Conservation (phyloP, 2,797 vertebrate genomes). For the Masticophis lateralis region DNA sequence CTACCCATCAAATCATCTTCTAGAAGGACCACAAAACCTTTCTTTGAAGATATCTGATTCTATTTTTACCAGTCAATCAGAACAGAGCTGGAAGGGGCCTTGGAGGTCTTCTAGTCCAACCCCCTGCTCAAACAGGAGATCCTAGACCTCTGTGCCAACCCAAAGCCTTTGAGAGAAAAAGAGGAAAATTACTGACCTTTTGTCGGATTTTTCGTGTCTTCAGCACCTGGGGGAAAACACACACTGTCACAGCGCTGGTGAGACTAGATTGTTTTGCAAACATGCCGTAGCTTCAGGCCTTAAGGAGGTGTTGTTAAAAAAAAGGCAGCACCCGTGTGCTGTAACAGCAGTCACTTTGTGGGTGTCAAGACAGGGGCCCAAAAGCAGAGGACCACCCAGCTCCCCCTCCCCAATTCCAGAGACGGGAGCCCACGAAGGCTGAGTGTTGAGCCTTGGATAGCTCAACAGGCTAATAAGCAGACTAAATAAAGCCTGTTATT, state of each 20-base stretch:
- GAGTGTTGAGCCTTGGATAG: too few species aligned
- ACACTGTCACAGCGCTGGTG: accelerated
- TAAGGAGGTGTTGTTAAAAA: neutral
- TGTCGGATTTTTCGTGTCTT: neutral
- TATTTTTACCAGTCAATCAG: neutral
- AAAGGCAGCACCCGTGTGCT: neutral
- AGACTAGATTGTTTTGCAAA: neutral
- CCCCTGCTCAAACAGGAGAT: too few species aligned
- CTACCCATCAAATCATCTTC: too few species aligned
- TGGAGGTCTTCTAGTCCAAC: too few species aligned
- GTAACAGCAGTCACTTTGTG: neutral
- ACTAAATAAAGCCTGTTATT: too few species aligned
- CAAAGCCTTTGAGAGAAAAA: neutral
- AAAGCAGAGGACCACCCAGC: neutral
- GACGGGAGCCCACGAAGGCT: neutral
- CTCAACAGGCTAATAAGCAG: too few species aligned
- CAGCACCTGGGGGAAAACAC: neutral
- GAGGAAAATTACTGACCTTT: slow-evolving; percentile 21
- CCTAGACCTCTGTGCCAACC: too few species aligned
- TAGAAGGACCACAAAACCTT: neutral
- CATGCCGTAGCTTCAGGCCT: neutral
- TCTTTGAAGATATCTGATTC: neutral
- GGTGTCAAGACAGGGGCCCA: neutral
- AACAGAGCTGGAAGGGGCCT: too few species aligned
- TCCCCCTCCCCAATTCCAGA: neutral